Base-by-base conservation (phyloP, 2,888 invertebrate genomes). In the Torymus texanus region DNA sequence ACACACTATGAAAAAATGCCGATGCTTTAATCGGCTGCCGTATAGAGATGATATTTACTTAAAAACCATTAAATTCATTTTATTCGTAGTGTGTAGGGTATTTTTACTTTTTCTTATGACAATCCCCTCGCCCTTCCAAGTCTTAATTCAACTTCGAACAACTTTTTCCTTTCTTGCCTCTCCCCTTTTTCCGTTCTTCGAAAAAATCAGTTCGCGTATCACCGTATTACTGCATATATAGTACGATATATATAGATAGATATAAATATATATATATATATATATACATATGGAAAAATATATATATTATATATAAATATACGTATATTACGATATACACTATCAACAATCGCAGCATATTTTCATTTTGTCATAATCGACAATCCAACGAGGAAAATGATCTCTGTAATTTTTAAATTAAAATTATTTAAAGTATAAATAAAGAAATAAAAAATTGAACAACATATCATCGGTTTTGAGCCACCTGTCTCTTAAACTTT, bases 371-470 rank as follows among this genome's bases (percentile, higher is more conserved):
- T 89, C 88, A 84, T 83, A 83, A 84, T 75, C 82, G 87, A 88
- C 87, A 88, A 88, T 86, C 84, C 86, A 86, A 87, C 84, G 85
- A 88, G 84, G 83, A 88, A 80, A 89, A 88, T 90, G 90, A 90
- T 90, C 90, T 90, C 90, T 90, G 89, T 90, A 90, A 88, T 89
- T 87, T 88, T 90, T 88, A 86, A 87, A 88, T 87, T 88, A 86
- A 88, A 86, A 85, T 88, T 86, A 88, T 88, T 89, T 89, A 87
- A 88, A 86, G 84, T 85, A 87, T 84, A 82, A 86, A 84, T 85
- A 84, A 85, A 84, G 81, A 79, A 82, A 82, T 83, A 73, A 77
- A 29, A 29, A 83, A 83, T 70, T 83, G 83, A 85, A 84, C 83
- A 83, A 87, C 86, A 87, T 86, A 87, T 86, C 88, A 87, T 84